Conservation (phyloP, 2,797 vertebrate species). For the Myripristis murdjan region DNA sequence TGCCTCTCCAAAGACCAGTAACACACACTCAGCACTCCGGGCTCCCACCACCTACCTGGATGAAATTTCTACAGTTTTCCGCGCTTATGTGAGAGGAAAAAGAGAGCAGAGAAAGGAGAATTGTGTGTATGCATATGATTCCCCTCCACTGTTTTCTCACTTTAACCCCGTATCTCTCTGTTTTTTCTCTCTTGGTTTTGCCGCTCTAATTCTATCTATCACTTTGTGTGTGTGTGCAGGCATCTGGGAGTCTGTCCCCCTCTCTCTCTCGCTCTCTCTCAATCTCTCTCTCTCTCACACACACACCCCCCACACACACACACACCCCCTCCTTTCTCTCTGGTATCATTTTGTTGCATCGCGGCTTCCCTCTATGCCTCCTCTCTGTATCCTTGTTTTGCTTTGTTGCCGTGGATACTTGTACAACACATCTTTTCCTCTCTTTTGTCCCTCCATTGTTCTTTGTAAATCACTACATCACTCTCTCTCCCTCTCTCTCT, state of each 20-base stretch:
- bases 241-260: slow-evolving; percentile 26
- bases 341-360: slow-evolving; percentile 33
- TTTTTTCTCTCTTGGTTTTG: slow-evolving; percentile 21
- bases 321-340: slow-evolving; percentile 1
- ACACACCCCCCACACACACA: slow-evolving; percentile 8
- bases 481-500: not conserved
- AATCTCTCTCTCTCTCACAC: slow-evolving; percentile 2
- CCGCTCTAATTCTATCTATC: slow-evolving; percentile 63
- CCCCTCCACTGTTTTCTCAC: slow-evolving; percentile 38
- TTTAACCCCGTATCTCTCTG: slow-evolving; percentile 21
- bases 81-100: not conserved
- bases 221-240: slow-evolving; percentile 31
- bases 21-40: slow-evolving; percentile 61
- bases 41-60: slow-evolving; percentile 44
- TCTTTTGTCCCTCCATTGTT: slow-evolving; percentile 18
- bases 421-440: slow-evolving; percentile 22
- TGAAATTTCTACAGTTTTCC: slow-evolving; percentile 39
- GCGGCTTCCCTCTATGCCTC: slow-evolving; percentile 26
- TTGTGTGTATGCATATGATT: slow-evolving; percentile 22
- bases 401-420: slow-evolving; percentile 20
- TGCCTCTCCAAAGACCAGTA: slow-evolving; percentile 67
- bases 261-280: not conserved
- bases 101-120: not conserved
- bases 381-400: slow-evolving; percentile 42
- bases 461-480: not conserved